Base-by-base conservation (phyloP, 1,140 invertebrate species). In the Heliconius himera region DNA sequence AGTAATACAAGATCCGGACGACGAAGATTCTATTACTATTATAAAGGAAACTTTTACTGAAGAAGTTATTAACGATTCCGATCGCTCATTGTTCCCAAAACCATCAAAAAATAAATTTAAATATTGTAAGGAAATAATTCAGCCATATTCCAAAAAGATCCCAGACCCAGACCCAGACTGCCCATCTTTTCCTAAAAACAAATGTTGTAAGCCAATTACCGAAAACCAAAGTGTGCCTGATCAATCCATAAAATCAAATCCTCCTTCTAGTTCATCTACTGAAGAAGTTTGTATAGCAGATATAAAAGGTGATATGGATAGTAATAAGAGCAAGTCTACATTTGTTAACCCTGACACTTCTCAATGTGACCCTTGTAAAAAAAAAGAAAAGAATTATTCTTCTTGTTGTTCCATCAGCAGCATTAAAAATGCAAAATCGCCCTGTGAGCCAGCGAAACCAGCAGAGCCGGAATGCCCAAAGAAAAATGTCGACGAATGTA, bases 91-190 rank as follows among this genome's bases (percentile, higher is more conserved):
- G 76, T 81, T 33, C 70, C 73, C 51, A 33, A 78, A 71, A 80
- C 73, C 46, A 33, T 70, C 60, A 38, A 77, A 83, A 29, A 86
- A 83, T 54, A 83, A 73, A 80, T 84, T 85, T n/a, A 85, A 60
- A 70, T 90, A 88, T 70, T 88, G 88, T 36, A 87, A 80, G 73
- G 88, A 91, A 84, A 82, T 90, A 5, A 85, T 85, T 70, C 82
- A 82, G 46, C 88, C 88, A 4, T 87, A 83, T 73, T 56, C 20
- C 20, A 56, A 56, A 22, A 56, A 20, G 1, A 22, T 22, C 3
- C 54, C n/a, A 56, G 54, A 56, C 8, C 80, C 81, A 11, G 49
- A 51, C 18, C 60, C 80, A 51, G 78, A 80, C 16, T 86, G 87
- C 26, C 70, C 74, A 36, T 74, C 26, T 1, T 73, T 78, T 54